Conservation (phyloP, 30 jellyfish, hydroid and myxozoan species). For the Hydra vulgaris region DNA sequence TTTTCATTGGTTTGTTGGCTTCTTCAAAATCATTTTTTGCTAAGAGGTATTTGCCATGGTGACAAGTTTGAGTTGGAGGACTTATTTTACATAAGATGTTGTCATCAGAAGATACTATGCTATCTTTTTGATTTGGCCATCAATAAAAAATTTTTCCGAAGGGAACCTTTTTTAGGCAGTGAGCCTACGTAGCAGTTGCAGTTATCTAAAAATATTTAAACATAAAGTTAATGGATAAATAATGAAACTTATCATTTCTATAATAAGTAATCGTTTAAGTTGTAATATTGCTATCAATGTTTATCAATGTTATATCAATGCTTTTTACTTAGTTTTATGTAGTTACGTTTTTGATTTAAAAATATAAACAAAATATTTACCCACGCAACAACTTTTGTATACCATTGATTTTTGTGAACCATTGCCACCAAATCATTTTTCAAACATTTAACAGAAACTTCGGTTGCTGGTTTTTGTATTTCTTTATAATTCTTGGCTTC, state of each 20-base stretch:
- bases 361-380: background rate
- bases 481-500: background rate
- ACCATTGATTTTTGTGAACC: background rate
- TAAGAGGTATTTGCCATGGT: background rate
- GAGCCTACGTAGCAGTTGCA: background rate
- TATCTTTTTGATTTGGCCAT: background rate
- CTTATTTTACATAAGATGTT: no score
- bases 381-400: slow-evolving; percentile 1
- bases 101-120: slow-evolving; percentile 1
- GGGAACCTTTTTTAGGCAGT: background rate
- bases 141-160: background rate
- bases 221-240: background rate
- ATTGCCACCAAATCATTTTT: no score
- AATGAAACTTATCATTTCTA: background rate
- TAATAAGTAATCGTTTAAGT: no score
- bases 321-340: no score
- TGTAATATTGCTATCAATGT: no score
- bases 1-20: no score
- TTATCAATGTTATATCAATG: no score
- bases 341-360: background rate
- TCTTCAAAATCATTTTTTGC: background rate
- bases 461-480: slow-evolving; percentile 1
- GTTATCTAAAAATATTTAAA: background rate
- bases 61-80: slow-evolving; percentile 1
- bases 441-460: background rate